Percentiles rank a stretch among this genome's conserved stretches.
These are phyloP conservation scores for Limosa lapponica DNA, from an alignment of 2,797 vertebrate species.

Conservation along the genomic window DNA sequence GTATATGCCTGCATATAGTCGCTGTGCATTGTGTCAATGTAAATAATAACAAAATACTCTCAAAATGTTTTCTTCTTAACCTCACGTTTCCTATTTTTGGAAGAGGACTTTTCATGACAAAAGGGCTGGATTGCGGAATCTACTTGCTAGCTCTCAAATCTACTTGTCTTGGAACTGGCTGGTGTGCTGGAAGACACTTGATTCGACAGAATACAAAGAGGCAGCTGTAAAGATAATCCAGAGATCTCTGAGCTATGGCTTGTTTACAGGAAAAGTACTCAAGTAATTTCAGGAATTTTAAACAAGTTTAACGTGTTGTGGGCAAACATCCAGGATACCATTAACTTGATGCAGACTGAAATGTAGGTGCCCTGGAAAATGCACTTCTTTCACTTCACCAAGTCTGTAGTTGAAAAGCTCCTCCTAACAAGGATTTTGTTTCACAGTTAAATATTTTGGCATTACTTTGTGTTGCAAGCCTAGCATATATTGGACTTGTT, in stretches of 20 bases:
- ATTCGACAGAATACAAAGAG: background rate
- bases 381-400: slow-evolving; percentile 3
- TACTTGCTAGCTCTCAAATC: background rate
- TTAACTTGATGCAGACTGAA: slow-evolving; percentile 8
- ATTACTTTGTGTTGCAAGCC: background rate
- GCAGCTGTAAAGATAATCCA: background rate
- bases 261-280: background rate
- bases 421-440: slow-evolving; percentile 35
- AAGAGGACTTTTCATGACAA: background rate
- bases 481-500: background rate
- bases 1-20: background rate
- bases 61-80: background rate
- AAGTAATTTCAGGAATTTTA: slow-evolving; percentile 42
- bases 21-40: background rate
- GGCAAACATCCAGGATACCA: slow-evolving; percentile 27
- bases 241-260: background rate
- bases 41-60: background rate
- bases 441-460: slow-evolving; percentile 25
- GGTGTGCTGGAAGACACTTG: background rate
- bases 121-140: background rate
- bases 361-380: slow-evolving; percentile 26
- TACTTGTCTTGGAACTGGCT: background rate
- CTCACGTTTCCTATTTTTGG: background rate
- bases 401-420: background rate
- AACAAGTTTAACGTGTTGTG: background rate